Evolutionary conservation across 1,140 invertebrate species (phyloP), one percentile per base, ranked within the genome.

Genomic region (Cephus cinctus): DNA sequence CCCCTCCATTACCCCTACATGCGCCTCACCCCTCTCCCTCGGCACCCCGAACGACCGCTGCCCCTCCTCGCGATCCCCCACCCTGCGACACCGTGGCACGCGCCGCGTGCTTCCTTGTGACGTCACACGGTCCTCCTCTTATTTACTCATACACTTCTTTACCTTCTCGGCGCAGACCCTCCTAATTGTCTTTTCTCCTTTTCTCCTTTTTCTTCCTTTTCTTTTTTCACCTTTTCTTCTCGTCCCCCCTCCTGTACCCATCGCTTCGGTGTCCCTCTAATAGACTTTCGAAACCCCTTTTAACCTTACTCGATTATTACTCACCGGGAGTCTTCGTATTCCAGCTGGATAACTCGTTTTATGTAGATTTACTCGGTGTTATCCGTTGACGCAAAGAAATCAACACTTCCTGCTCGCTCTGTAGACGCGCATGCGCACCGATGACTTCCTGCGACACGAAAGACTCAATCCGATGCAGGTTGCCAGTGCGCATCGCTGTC

Each of bases 51-150:
- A 8, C 25, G 25, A 27, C 25, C 6, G 6, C 25, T 6, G 6
- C 6, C 25, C 6, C 25, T 27, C 25, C 25, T 6, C 25, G 25
- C n/a, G n/a, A n/a, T n/a, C n/a, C n/a, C n/a, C n/a, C n/a, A 27
- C 25, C 6, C 25, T 6, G 25, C 25, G n/a, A n/a, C n/a, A n/a
- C n/a, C 40, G 27, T 45, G 67, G 67, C 69, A 71, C 67, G 69
- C 65, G 69, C 62, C 69, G 59, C 59, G 58, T 69, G 63, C 65
- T 64, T 63, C 61, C 51, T 52, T 39, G 52, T 71, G 69, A 71
- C 69, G 67, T 71, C 67, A 69, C 40, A 49, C 41, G n/a, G n/a
- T n/a, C n/a, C n/a, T n/a, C 50, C 55, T 61, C 58, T 61, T 59
- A 61, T 54, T 59, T 60, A 50, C 57, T 47, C 52, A 52, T 57